Percentiles rank a stretch among this genome's conserved stretches.
phyloP scores from a whole-genome alignment of 1,140 invertebrate genomes.

The Plutomurus gul region DNA sequence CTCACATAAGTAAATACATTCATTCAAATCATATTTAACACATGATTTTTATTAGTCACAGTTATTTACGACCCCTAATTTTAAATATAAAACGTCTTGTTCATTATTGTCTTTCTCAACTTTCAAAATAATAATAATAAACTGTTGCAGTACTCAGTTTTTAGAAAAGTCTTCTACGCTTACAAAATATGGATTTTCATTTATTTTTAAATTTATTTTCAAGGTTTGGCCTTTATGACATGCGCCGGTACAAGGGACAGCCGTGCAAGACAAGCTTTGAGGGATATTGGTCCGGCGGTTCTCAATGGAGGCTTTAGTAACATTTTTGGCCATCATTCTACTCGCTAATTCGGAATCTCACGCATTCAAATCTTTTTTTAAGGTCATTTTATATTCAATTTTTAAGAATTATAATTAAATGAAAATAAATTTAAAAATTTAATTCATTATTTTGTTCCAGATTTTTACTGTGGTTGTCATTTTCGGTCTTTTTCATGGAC shows the following conservation, averaged over 20 bases:
- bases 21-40: no score
- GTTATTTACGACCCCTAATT: no score
- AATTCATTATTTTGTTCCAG: no score
- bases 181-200: no score
- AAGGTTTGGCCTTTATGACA: constrained; percentile 35
- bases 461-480: constrained; percentile 76
- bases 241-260: constrained; percentile 29
- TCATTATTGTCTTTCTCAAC: no score
- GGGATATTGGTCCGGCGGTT: constrained; percentile 61
- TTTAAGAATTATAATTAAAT: not conserved
- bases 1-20: constrained; percentile 64
- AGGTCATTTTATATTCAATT: constrained; percentile 55
- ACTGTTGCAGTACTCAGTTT: no score
- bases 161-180: no score
- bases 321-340: constrained; percentile 62
- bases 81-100: no score
- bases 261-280: constrained; percentile 58
- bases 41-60: no score
- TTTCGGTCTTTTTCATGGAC: constrained; percentile 77
- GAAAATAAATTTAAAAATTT: no score
- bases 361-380: constrained; percentile 62
- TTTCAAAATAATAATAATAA: not conserved
- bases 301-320: constrained; percentile 63
- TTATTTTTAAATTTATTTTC: no score
- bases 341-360: constrained; percentile 61